A percentile compares a stretch with the other conserved stretches of the same genome.
phyloP scores from a whole-genome alignment of 2,797 vertebrate species.

The Glyptemys insculpta region DNA sequence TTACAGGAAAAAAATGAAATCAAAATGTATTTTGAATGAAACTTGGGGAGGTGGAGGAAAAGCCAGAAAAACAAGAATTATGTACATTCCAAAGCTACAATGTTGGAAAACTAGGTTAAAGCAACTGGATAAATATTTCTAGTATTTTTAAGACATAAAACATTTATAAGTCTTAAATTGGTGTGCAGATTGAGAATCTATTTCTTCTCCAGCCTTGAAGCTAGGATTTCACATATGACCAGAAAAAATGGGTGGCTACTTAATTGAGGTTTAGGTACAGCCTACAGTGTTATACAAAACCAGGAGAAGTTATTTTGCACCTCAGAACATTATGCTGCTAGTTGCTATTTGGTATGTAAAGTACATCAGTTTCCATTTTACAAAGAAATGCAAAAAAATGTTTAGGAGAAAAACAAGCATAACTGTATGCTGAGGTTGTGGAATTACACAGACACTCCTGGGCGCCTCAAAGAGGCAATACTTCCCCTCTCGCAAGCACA shows the following conservation, averaged over 20 bases:
- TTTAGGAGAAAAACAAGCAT: not conserved
- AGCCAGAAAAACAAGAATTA: fast-evolving
- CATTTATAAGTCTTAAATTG: not conserved
- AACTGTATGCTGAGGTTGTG: not conserved
- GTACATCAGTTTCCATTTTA: not conserved
- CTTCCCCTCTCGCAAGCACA: too few species aligned
- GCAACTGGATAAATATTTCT: not conserved
- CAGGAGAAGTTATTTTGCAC: not conserved
- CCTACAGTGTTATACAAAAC: not conserved
- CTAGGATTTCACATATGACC: not conserved
- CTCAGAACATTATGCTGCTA: not conserved
- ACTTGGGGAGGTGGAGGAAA: not conserved
- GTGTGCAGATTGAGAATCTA: fast-evolving
- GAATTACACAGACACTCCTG: not conserved
- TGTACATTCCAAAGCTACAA: not conserved
- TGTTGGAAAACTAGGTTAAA: not conserved
- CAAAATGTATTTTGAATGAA: not conserved
- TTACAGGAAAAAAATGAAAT: not conserved
- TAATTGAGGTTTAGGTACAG: not conserved
- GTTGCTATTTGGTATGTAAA: not conserved
- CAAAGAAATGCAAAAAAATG: not conserved
- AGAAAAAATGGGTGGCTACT: not conserved
- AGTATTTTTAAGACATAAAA: not conserved
- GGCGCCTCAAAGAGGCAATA: too few species aligned
- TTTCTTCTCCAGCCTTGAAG: conserved; percentile 4